Conservation (phyloP, 2,888 invertebrate species). For the Parnassius smintheus region DNA sequence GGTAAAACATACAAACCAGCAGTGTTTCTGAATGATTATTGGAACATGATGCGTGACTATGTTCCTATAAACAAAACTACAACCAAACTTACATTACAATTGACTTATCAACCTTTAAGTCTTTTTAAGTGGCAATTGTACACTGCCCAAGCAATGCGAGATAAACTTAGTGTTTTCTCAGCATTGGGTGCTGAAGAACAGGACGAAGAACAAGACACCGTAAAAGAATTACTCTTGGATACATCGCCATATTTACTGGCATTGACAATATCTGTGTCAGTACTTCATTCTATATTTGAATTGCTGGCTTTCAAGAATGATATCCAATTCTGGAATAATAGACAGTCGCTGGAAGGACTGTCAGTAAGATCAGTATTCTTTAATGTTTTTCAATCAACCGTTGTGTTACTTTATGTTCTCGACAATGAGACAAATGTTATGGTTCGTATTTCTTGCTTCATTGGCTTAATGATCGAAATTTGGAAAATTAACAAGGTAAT, state of each 20-base stretch:
- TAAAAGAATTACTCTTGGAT: slow-evolving; percentile 96
- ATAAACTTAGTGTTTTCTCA: slow-evolving; percentile 88
- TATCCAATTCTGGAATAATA: slow-evolving; percentile 99
- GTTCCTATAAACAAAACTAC: slow-evolving; percentile 93
- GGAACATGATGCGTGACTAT: slow-evolving; percentile 98
- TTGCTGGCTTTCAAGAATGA: slow-evolving; percentile 99
- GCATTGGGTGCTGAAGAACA: slow-evolving; percentile 87
- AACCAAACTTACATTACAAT: slow-evolving; percentile 84
- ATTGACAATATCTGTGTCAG: slow-evolving; percentile 94
- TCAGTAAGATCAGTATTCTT: slow-evolving; percentile 99
- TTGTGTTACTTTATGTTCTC: slow-evolving; percentile 97
- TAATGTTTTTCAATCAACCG: slow-evolving; percentile 97
- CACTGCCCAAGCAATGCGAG: slow-evolving; percentile 96
- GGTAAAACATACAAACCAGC: slow-evolving; percentile 95
- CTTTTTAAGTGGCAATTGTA: slow-evolving; percentile 99
- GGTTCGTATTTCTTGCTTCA: slow-evolving; percentile 95
- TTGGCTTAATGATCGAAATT: slow-evolving; percentile 97
- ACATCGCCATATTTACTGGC: slow-evolving; percentile 97
- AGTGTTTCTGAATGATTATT: slow-evolving; percentile 97
- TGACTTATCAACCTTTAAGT: slow-evolving; percentile 94
- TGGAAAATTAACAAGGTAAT: slow-evolving; percentile 99
- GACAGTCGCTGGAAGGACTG: slow-evolving; percentile 97
- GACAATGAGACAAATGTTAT: slow-evolving; percentile 99
- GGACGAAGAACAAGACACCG: slow-evolving; percentile 93
- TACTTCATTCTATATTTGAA: slow-evolving; percentile 98